phyloP scores from a whole-genome alignment of 2,888 invertebrate species.

The Opisthograptis luteolata region DNA sequence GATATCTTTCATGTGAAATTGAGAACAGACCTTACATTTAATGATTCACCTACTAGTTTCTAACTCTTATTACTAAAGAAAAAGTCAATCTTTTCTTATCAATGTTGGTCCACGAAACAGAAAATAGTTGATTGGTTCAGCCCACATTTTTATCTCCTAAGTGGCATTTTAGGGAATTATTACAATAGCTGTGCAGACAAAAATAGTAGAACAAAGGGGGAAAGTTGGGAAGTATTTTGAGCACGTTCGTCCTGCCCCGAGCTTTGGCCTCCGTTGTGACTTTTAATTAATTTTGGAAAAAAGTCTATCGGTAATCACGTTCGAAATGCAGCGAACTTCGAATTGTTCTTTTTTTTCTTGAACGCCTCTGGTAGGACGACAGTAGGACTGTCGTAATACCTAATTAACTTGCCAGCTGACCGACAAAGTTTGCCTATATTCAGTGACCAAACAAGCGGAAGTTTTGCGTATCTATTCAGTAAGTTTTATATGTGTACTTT shows the following conservation, averaged over 20 bases:
- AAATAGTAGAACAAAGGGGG: conserved; percentile 62
- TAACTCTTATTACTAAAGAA: neutral
- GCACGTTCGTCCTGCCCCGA: conserved; percentile 65
- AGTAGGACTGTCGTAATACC: conserved; percentile 14
- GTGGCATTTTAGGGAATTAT: conserved; percentile 37
- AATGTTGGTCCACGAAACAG: neutral
- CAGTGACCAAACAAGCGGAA: conserved; percentile 20
- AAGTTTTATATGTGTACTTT: conserved; percentile 12
- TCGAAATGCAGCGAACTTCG: conserved; percentile 46
- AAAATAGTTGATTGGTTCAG: conserved; percentile 9
- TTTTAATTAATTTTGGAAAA: conserved; percentile 77
- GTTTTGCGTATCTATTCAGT: conserved; percentile 11
- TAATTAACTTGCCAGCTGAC: conserved; percentile 25
- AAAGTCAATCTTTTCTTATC: neutral
- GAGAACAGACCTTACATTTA: too few species aligned
- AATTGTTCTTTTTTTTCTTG: conserved; percentile 28
- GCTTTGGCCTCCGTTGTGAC: conserved; percentile 54
- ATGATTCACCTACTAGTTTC: too few species aligned
- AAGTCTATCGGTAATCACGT: conserved; percentile 62
- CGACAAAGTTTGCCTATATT: conserved; percentile 14
- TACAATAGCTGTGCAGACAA: conserved; percentile 50
- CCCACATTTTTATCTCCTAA: conserved; percentile 20
- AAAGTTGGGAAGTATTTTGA: conserved; percentile 69
- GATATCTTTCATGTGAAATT: too few species aligned
- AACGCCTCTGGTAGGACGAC: conserved; percentile 9